Evolutionary conservation across 30 jellyfish, hydroid and myxozoan genomes (phyloP).

Genomic region (Rhopilema esculentum): DNA sequence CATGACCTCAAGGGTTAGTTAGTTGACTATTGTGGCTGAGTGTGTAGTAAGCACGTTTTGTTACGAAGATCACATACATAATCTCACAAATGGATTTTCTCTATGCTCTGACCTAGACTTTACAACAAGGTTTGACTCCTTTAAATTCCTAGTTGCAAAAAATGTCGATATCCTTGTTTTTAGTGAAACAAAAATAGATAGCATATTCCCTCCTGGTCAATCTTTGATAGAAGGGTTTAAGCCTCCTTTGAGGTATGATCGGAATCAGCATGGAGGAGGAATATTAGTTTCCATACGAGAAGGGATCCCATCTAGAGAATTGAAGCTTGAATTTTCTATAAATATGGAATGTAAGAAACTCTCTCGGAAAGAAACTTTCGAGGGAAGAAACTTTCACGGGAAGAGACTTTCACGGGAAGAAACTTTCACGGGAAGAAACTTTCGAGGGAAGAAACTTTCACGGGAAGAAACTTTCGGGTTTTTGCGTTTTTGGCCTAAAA

Average conservation of each 20-base stretch:
- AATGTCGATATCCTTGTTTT: conserved; percentile 24
- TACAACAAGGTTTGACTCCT: conserved; percentile 55
- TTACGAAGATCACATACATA: no score
- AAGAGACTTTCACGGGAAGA: no score
- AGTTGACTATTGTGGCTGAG: no score
- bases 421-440: no score
- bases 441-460: no score
- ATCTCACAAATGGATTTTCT: no score
- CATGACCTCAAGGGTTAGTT: no score
- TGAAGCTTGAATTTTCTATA: not conserved
- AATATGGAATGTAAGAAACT: conserved; percentile 11
- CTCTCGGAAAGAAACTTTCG: conserved; percentile 24
- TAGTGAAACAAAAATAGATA: conserved; percentile 50
- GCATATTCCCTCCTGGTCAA: conserved; percentile 61
- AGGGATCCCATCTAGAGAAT: no score
- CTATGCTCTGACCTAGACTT: no score
- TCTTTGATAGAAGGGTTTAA: conserved; percentile 47
- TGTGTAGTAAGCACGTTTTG: no score
- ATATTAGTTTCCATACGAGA: conserved; percentile 27
- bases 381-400: conserved; percentile 34
- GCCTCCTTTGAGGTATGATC: conserved; percentile 47
- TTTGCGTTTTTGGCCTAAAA: no score
- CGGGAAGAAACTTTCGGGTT: no score
- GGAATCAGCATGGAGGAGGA: conserved; percentile 39
- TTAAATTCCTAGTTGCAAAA: conserved; percentile 16